Base-by-base conservation (phyloP, 2,797 vertebrate species). In the Okamejei kenojei region DNA sequence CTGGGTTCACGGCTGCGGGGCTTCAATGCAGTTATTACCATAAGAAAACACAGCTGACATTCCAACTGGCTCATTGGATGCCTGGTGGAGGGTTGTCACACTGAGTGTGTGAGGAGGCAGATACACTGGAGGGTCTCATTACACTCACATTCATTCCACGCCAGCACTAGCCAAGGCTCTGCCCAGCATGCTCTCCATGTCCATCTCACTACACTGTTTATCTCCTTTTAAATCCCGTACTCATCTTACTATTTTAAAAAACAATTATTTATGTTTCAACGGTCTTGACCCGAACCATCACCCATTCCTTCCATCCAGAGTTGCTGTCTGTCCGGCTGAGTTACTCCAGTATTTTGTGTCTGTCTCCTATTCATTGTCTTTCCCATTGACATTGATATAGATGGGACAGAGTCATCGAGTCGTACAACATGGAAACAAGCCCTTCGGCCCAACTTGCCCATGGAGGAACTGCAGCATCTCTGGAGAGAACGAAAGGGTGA, bases 1-100 rank as follows among this genome's bases (percentile, higher is more conserved):
- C 84, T 92, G 90, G 68, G 29, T n/a, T 92, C 73, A 81, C 93
- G 19, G 94, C 93, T 17, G 82, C 1, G 0, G 63, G 93, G 82
- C 1, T 1, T 0, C 26, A 32, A 77, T 82, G 77, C 84, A 93
- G 54, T 76, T 0, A 84, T 94, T 68, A 81, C 71, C 88, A 0
- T 5, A 1, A 93, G 1, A 54, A 68, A 82, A 73, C 73, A 71
- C 76, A 13, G 63, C 32, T 0, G 8, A 68, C n/a, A 63, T 90
- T 94, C 93, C 58, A 19, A 0, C 2, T 1, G 93, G 93, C 21
- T 61, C 81, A 93, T 93, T 76, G 94, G 93, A 94, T 45, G 90
- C 93, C 65, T 63, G 71, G 38, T 71, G 23, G 35, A 17, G 71
- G 11, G 71, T 21, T 23, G 29, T 76, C 8, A 13, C 10, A 74